Base-by-base conservation (phyloP, 2,113 vertebrate genomes). In the Rutilus rutilus region DNA sequence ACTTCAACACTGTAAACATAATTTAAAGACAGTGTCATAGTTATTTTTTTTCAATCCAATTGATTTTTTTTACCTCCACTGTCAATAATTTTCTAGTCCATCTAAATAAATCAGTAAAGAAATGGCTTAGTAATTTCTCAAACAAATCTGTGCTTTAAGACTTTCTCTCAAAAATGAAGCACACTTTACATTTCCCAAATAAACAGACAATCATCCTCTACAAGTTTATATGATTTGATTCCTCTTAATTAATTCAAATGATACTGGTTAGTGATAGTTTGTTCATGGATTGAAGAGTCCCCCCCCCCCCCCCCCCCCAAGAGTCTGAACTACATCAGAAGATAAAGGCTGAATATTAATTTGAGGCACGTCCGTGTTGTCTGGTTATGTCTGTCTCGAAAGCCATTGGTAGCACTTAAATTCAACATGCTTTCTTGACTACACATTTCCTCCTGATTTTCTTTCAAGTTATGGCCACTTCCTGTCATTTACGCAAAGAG, bases 1-100 rank as follows among this genome's bases (percentile, higher is more conserved):
- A 97, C 96, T 98, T 98, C 96, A 98, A 98, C 97, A 97, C 96
- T 99, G 97, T 99, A 99, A 99, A 99, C 97, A 97, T 98, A 21
- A 97, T 96, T 96, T 97, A 97, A 96, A 97, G 96, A 98, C 97
- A 97, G 96, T 97, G 97, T 97, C 96, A 97, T 94, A 93, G 82
- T 90, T 86, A 87, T 73, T 60, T 54, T 21, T 69, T n/a, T 69
- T 39, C 2, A 95, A 94, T 95, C 80, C 86, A 87, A 86, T n/a
- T 36, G 47, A 42, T 71, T 47, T 85, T 85, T 71, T 78, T 79
- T 80, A 19, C 59, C 15, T 57, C 77, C 69, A 80, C 78, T 87
- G 88, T 80, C 65, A 59, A 85, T 39, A 36, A 36, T 36, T 82
- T 10, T 69, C 42, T 78, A 17, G 45, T 85, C 50, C 77, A 86